phyloP scores from a whole-genome alignment of 2,797 vertebrate genomes.

The Rachycentron canadum region DNA sequence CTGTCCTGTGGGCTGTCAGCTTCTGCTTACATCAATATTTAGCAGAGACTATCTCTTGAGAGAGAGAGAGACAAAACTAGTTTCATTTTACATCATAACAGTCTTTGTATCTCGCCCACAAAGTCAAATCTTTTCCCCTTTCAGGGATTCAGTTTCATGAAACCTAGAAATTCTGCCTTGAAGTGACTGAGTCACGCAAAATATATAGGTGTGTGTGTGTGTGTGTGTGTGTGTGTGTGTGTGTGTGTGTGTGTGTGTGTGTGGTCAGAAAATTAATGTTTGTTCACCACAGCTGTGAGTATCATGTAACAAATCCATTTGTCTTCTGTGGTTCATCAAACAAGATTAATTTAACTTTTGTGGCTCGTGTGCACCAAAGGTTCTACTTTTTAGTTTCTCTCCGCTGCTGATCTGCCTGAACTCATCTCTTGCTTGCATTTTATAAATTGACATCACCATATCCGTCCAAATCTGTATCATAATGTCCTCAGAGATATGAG shows the following conservation, averaged over 20 bases:
- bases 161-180: constrained; percentile 58
- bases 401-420: constrained; percentile 22
- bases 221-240: too few species aligned
- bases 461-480: constrained; percentile 10
- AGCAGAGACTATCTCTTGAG: constrained; percentile 38
- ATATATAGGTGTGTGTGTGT: constrained; percentile 34
- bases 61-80: constrained; percentile 40
- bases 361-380: constrained; percentile 11
- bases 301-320: constrained; percentile 32
- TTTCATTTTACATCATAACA: constrained; percentile 72
- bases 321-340: constrained; percentile 27
- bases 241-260: constrained; percentile 41
- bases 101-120: constrained; percentile 66
- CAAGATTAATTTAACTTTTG: constrained; percentile 7
- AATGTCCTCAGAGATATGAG: constrained; percentile 5
- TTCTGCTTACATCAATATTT: constrained; percentile 8
- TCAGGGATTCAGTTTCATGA: constrained; percentile 70
- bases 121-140: constrained; percentile 67
- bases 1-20: too few species aligned
- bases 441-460: constrained; percentile 21
- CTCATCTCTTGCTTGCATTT: neutral
- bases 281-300: constrained; percentile 41
- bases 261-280: constrained; percentile 26
- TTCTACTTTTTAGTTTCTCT: constrained; percentile 32
- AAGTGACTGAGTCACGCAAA: constrained; percentile 59